phyloP scores from a whole-genome alignment of 2,113 vertebrate genomes.

The Aldabrachelys gigantea region DNA sequence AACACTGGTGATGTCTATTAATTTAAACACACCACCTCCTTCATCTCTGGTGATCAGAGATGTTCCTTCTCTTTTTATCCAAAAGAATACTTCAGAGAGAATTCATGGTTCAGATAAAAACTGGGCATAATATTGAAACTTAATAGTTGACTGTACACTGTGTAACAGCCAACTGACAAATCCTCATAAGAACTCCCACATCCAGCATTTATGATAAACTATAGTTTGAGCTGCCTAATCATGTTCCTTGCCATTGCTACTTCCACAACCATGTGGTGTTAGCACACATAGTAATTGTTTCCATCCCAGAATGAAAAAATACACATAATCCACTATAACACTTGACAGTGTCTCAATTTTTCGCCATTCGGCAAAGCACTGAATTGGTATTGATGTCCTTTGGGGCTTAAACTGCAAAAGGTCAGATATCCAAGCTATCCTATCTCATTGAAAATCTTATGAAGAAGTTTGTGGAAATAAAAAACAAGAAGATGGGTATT shows the following conservation, averaged over 20 bases:
- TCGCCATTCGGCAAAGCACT: not conserved
- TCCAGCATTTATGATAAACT: not conserved
- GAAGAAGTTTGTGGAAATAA: not conserved
- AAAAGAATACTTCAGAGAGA: not conserved
- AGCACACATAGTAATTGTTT: not conserved
- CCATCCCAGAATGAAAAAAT: not conserved
- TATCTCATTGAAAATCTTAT: not conserved
- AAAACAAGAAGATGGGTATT: not conserved
- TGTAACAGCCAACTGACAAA: not conserved
- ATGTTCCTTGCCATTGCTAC: not conserved
- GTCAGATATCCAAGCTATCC: not conserved
- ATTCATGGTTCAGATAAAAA: not conserved
- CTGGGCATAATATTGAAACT: not conserved
- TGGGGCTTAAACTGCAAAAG: not conserved
- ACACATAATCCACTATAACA: not conserved
- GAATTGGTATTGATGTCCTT: not conserved
- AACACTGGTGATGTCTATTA: conserved; percentile 12
- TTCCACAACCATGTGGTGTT: not conserved
- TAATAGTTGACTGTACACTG: not conserved
- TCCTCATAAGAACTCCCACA: not conserved
- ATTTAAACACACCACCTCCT: not conserved
- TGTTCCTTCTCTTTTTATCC: conserved; percentile 7
- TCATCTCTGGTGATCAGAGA: not conserved
- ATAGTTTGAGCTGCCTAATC: not conserved
- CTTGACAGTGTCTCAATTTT: not conserved